Conservation (phyloP, 1,140 invertebrate genomes). For the Megathymus violae region DNA sequence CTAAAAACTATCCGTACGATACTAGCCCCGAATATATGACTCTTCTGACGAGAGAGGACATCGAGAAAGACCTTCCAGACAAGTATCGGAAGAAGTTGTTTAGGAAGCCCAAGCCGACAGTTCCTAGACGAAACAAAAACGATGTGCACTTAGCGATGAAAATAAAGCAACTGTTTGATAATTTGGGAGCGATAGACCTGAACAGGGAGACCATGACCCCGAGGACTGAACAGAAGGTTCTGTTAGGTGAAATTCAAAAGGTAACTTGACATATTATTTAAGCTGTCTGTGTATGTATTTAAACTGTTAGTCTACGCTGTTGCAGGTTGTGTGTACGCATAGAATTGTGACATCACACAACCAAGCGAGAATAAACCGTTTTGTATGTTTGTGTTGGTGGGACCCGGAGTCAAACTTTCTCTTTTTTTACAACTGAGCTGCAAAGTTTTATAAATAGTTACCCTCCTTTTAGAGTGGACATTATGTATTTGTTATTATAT, state of each 20-base stretch:
- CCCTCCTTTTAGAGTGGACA: too few species aligned
- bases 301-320: neutral
- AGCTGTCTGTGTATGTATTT: too few species aligned
- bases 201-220: conserved; percentile 69
- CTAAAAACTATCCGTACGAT: conserved; percentile 65
- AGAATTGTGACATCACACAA: too few species aligned
- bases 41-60: conserved; percentile 70
- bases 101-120: conserved; percentile 56
- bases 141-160: conserved; percentile 76
- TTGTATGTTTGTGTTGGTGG: too few species aligned
- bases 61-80: conserved; percentile 80
- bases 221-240: conserved; percentile 70
- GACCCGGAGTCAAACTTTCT: too few species aligned
- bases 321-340: too few species aligned
- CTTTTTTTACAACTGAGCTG: too few species aligned
- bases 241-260: conserved; percentile 76
- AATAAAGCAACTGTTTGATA: conserved; percentile 76
- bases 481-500: too few species aligned
- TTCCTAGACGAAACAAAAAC: conserved; percentile 62
- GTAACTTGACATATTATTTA: too few species aligned
- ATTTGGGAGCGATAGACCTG: conserved; percentile 71
- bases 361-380: too few species aligned
- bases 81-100: conserved; percentile 72
- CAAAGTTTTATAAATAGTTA: too few species aligned
- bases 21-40: conserved; percentile 73